Evolutionary conservation across 2,888 invertebrate species (phyloP), one percentile per base, ranked within the genome.

Genomic region (Epistrophella euchroma): DNA sequence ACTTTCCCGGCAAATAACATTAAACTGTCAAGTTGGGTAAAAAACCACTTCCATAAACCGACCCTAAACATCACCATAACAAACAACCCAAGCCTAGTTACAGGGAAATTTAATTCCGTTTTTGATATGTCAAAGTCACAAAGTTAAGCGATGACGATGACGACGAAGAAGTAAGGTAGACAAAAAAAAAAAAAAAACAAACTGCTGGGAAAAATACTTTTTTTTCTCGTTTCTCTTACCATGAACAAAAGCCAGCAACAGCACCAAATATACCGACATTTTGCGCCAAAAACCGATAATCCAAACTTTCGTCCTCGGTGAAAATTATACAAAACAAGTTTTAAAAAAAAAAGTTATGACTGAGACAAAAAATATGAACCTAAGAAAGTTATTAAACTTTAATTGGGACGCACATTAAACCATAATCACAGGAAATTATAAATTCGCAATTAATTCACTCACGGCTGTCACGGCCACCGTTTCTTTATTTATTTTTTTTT

Each of bases 301-400:
- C 81, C 85, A 81, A 72, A 80, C 58, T 81, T 81, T 76, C 60
- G 25, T 70, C 40, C 37, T 37, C 9, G 37, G 22, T 17, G 19
- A 19, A 66, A 66, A 66, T 28, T 15, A 17, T 32, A 17, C 56
- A 28, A n/a, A n/a, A n/a, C n/a, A n/a, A n/a, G n/a, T n/a, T n/a
- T n/a, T 32, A 25, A 3, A 28, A 28, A 10, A 56, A n/a, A 28
- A 45, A 50, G 4, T 25, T 7, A 25, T 13, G 3, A 22, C 13
- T 4, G 19, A 22, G 32, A 32, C 4, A 11, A 64, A 81, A 70
- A 79, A 79, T 35, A 74, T 52, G 62, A 72, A 78, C 62, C 72
- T 81, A 76, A 77, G 62, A 85, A 85, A 76, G 85, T 76, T 76
- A 81, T 85, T 70, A 77, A 85, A 76, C 81, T 85, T 85, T 81